phyloP scores from a whole-genome alignment of 2,797 vertebrate genomes.

The Myripristis murdjan region DNA sequence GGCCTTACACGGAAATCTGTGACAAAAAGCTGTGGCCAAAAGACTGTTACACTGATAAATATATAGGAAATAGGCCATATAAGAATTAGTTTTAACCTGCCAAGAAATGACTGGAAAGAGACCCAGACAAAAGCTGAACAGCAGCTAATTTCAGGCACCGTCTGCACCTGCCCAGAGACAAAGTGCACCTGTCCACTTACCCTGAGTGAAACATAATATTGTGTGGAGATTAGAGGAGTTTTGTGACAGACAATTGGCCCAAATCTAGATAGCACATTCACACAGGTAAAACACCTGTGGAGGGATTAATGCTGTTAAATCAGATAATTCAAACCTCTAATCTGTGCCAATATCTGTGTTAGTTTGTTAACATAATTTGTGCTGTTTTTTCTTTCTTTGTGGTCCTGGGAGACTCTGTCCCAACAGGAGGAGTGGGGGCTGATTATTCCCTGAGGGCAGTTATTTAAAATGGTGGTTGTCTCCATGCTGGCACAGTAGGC shows the following conservation, averaged over 20 bases:
- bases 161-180: conserved; percentile 70
- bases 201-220: conserved; percentile 69
- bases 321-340: conserved; percentile 47
- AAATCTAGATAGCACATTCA: conserved; percentile 65
- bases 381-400: conserved; percentile 60
- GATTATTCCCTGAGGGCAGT: conserved; percentile 75
- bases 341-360: conserved; percentile 58
- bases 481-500: conserved; percentile 72
- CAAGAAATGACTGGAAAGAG: conserved; percentile 39
- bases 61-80: conserved; percentile 36
- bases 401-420: conserved; percentile 72
- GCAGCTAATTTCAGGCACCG: conserved; percentile 51
- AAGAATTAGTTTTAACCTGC: conserved; percentile 34
- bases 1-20: conserved; percentile 40
- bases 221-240: conserved; percentile 67
- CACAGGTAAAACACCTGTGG: conserved; percentile 82
- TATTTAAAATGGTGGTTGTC: conserved; percentile 85
- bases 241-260: conserved; percentile 49
- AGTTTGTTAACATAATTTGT: conserved; percentile 62
- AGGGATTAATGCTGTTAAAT: conserved; percentile 63
- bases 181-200: conserved; percentile 67
- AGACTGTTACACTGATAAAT: conserved; percentile 41
- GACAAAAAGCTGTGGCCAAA: conserved; percentile 47
- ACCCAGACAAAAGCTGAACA: conserved; percentile 46
- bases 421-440: conserved; percentile 65